Base-by-base conservation (phyloP, 1,140 invertebrate genomes). In the Limonius californicus region DNA sequence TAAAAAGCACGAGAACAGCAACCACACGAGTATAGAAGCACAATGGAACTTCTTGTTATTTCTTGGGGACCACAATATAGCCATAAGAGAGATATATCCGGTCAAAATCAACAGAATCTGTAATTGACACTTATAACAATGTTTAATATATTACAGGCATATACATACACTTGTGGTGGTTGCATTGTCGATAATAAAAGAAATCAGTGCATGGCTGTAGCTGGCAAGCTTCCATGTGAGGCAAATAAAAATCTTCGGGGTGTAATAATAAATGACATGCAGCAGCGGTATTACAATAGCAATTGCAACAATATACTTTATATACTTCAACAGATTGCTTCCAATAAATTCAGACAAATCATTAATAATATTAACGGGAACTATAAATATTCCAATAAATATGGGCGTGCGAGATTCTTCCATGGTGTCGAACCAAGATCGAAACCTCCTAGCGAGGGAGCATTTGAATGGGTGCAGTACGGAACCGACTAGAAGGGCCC, bases 401-500 rank as follows among this genome's bases (percentile, higher is more conserved):
- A 89, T 75, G 27, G 85, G 86, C 19, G 82, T 83, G 35, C 83
- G 76, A 0, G 82, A 83, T 47, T 77, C 77, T 62, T 88, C 83
- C 6, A 87, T 74, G 62, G 78, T 78, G 64, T 81, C 76, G 65
- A 89, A 86, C 92, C 92, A 95, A 62, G 80, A 81, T 61, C 86
- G 83, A 47, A 91, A 80, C 66, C 81, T 80, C 16, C 83, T 83
- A 4, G 88, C 85, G 11, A 95, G 72, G 23, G 84, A 85, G 58
- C 86, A 82, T 72, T 97, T 97, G 67, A 95, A 89, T 0, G 94
- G 94, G 76, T 95, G 90, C 19, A 97, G 80, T 30, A 94, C 88
- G 7, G 91, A 92, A 11, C 94, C 94, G 75, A 94, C 93, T 12
- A 99, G 76, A 47, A 97, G 78, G 2, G 95, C 95, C 95, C 95